Evolutionary conservation across 2,888 invertebrate species (phyloP).

Genomic region (Plagodis dolabraria): DNA sequence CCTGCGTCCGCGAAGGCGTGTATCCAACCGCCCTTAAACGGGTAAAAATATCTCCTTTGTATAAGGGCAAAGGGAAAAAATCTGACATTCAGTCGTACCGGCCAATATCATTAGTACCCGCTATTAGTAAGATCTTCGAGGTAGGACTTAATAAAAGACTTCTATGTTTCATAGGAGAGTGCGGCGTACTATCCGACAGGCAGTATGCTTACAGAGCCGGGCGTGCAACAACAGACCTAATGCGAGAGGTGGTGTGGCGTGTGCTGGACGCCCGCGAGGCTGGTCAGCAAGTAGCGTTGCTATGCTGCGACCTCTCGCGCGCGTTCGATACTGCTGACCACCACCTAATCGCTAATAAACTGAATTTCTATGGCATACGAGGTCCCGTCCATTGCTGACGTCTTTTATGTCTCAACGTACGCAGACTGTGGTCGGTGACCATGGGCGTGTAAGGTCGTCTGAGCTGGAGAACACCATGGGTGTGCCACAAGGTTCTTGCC

Average conservation of each 20-base stretch:
- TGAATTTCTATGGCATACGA: slow-evolving; percentile 6
- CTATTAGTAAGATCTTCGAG: neutral
- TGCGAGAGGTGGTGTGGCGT: slow-evolving; percentile 18
- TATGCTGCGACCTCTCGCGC: slow-evolving; percentile 1
- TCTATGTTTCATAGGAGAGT: neutral
- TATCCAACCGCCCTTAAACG: neutral
- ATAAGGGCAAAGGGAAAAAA: neutral
- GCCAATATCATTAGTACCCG: neutral
- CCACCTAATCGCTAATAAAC: slow-evolving; percentile 3
- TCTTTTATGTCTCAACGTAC: slow-evolving; percentile 12
- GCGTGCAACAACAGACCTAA: slow-evolving; percentile 16
- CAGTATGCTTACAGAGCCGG: neutral
- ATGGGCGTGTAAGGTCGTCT: slow-evolving; percentile 5
- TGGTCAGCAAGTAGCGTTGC: too few species aligned
- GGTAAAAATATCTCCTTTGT: neutral
- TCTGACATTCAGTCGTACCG: neutral
- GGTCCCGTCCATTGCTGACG: slow-evolving; percentile 6
- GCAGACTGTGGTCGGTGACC: slow-evolving; percentile 16
- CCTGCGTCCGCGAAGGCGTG: neutral
- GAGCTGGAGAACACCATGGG: slow-evolving; percentile 10
- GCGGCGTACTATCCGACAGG: slow-evolving; percentile 11
- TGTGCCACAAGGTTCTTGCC: slow-evolving; percentile 18
- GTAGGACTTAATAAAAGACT: neutral
- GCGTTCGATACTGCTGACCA: slow-evolving; percentile 8
- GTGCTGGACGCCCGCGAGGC: neutral